Conservation (phyloP, 2,113 vertebrate species). For the Hystrix cristata region DNA sequence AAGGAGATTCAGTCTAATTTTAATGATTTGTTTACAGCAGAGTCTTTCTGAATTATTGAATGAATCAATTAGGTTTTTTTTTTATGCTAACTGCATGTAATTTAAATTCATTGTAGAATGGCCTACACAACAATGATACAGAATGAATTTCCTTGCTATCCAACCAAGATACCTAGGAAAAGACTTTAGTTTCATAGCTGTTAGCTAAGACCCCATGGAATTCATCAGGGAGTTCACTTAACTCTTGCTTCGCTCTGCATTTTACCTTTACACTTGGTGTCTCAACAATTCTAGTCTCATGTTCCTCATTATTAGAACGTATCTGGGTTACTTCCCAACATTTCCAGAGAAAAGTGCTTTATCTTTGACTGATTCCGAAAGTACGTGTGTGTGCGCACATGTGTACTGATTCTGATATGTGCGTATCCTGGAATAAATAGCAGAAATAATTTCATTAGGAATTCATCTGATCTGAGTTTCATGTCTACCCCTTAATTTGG, state of each 20-base stretch:
- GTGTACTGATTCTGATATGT: not conserved
- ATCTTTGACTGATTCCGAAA: not conserved
- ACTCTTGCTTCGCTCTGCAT: not conserved
- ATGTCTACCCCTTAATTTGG: not conserved
- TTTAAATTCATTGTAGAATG: not conserved
- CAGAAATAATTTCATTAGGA: not conserved
- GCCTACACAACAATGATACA: not conserved
- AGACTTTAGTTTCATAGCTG: not conserved
- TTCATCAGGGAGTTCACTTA: not conserved
- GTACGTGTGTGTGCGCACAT: not conserved
- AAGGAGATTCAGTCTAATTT: not conserved
- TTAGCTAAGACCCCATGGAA: not conserved
- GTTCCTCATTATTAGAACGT: not conserved
- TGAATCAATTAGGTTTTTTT: not conserved
- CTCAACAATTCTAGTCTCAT: not conserved
- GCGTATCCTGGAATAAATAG: not conserved
- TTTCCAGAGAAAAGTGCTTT: not conserved
- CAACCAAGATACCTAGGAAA: not conserved
- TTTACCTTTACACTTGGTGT: not conserved
- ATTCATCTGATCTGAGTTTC: not conserved
- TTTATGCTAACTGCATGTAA: not conserved
- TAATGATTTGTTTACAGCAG: constrained; percentile 29
- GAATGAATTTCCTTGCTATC: constrained; percentile 41
- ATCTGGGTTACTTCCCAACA: not conserved
- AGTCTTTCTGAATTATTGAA: constrained; percentile 28